phyloP scores from a whole-genome alignment of 2,888 invertebrate genomes.

The Buathra laborator region DNA sequence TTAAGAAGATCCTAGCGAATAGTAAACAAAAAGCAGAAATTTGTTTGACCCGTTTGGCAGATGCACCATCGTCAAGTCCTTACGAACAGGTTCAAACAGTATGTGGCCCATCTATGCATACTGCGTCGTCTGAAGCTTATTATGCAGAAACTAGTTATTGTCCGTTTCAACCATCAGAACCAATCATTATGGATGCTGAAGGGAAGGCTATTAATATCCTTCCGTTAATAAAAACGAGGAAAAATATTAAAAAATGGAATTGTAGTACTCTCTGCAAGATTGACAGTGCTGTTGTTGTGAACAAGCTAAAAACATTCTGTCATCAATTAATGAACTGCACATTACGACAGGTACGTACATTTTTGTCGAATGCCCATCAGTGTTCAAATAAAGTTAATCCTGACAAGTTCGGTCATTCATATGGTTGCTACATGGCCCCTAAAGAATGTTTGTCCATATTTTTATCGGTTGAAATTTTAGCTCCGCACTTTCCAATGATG shows the following conservation, averaged over 20 bases:
- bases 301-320: slow-evolving; percentile 25
- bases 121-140: slow-evolving; percentile 7
- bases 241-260: slow-evolving; percentile 21
- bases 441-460: slow-evolving; percentile 40
- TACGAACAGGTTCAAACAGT: slow-evolving; percentile 2
- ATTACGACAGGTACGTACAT: not conserved
- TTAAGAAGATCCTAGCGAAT: not conserved
- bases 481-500: slow-evolving; percentile 51
- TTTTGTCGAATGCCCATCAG: slow-evolving; percentile 11
- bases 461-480: slow-evolving; percentile 45
- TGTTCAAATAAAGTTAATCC: slow-evolving; percentile 37
- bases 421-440: slow-evolving; percentile 44
- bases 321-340: not conserved
- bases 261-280: slow-evolving; percentile 31
- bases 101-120: slow-evolving; percentile 4
- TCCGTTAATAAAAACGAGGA: slow-evolving; percentile 29
- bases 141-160: slow-evolving; percentile 23
- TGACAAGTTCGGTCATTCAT: slow-evolving; percentile 46
- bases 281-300: not conserved
- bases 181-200: slow-evolving; percentile 36
- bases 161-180: not conserved
- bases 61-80: not conserved
- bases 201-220: slow-evolving; percentile 39
- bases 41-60: slow-evolving; percentile 11
- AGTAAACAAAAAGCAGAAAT: slow-evolving; percentile 4